Conservation (phyloP, 2,797 vertebrate genomes). For the Varecia variegata region DNA sequence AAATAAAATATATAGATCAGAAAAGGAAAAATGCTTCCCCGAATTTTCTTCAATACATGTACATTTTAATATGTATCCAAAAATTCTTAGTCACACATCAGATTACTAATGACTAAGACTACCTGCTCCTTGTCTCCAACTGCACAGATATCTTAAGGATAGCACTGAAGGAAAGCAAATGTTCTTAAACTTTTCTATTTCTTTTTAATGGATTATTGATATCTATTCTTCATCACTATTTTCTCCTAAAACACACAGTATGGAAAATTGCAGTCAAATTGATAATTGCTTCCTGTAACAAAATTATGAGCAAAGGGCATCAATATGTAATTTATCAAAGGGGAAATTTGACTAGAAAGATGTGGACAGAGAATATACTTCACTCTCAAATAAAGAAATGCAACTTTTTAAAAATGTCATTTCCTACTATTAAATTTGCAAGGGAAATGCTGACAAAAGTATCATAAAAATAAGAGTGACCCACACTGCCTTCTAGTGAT, state of each 20-base stretch:
- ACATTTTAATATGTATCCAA: not conserved
- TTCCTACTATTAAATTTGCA: conserved; percentile 2
- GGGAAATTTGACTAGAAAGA: conserved; percentile 30
- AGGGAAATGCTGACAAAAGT: not conserved
- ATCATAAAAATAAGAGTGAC: not conserved
- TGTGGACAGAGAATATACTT: not conserved
- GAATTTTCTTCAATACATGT: not conserved
- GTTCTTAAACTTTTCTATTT: not conserved
- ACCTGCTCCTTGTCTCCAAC: not conserved
- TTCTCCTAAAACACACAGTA: not conserved
- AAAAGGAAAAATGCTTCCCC: not conserved
- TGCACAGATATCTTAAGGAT: not conserved
- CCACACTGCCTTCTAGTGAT: not conserved
- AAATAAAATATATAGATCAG: not conserved
- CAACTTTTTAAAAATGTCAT: not conserved
- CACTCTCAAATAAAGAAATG: not conserved
- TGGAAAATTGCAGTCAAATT: conserved; percentile 18
- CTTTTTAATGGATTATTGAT: not conserved
- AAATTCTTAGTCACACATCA: not conserved
- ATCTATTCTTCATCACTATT: conserved; percentile 10
- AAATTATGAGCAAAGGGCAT: not conserved
- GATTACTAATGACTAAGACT: not conserved
- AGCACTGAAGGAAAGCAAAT: not conserved
- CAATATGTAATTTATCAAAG: not conserved
- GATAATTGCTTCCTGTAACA: conserved; percentile 27